Conservation (phyloP, 92 coral and sea anemone species). For the Micromussa lordhowensis region DNA sequence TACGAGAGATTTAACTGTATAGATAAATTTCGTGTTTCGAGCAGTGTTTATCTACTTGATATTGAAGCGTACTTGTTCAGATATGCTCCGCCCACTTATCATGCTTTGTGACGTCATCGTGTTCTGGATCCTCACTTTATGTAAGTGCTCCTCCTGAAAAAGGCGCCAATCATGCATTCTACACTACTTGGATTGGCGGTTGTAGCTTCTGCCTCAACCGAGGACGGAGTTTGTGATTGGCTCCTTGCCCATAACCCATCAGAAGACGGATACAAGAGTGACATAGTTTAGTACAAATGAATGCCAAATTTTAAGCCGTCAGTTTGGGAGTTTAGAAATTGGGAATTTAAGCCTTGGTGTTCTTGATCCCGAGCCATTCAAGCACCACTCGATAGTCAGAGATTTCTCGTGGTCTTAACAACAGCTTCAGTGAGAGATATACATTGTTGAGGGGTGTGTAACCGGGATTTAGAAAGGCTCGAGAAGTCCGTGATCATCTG, state of each 20-base stretch:
- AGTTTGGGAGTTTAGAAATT: background rate
- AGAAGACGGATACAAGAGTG: background rate
- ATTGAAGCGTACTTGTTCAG: too few relatives aligned
- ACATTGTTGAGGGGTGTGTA: background rate
- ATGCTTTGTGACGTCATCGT: too few relatives aligned
- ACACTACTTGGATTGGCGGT: too few relatives aligned
- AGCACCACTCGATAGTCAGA: background rate
- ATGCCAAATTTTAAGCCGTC: background rate
- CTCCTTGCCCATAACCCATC: background rate
- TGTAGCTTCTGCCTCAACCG: too few relatives aligned
- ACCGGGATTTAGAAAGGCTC: background rate
- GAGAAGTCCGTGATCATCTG: background rate
- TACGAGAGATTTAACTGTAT: too few relatives aligned
- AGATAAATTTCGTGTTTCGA: too few relatives aligned
- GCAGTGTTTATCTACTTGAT: too few relatives aligned
- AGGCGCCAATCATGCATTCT: too few relatives aligned
- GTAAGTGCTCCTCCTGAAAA: too few relatives aligned
- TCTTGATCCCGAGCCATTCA: background rate
- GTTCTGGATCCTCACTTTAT: too few relatives aligned
- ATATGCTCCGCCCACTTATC: too few relatives aligned
- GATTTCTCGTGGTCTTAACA: background rate
- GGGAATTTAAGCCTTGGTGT: background rate
- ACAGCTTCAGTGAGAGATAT: background rate
- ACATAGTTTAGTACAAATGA: background rate
- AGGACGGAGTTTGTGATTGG: background rate